phyloP scores from a whole-genome alignment of 2,113 vertebrate species.

The Stigmatopora nigra region DNA sequence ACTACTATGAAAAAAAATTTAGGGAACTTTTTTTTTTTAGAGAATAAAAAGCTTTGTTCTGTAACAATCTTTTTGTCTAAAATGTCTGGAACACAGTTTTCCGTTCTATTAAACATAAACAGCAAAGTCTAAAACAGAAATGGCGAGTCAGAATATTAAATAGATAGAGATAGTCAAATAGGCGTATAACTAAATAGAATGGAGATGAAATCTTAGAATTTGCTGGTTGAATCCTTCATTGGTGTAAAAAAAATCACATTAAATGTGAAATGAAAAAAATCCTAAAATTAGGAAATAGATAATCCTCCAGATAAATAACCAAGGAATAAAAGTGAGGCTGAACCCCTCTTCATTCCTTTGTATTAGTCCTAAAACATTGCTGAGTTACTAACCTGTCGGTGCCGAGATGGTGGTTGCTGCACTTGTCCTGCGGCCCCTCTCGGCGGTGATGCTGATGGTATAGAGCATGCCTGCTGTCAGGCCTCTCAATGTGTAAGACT shows the following conservation, averaged over 20 bases:
- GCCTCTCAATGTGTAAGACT: constrained; percentile 68
- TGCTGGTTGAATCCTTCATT: neutral
- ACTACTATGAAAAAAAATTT: neutral
- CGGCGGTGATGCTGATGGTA: constrained; percentile 73
- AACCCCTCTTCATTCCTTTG: neutral
- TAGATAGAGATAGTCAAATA: neutral
- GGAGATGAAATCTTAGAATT: neutral
- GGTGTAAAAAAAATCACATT: neutral
- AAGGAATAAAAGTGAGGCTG: neutral
- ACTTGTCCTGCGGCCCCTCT: constrained; percentile 84
- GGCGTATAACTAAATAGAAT: neutral
- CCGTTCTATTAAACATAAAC: neutral
- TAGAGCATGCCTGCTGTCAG: constrained; percentile 80
- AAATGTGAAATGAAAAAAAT: neutral
- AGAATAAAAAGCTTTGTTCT: neutral
- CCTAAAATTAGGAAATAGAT: no score
- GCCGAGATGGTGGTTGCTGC: constrained; percentile 68
- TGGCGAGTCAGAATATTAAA: neutral
- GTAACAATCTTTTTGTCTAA: neutral
- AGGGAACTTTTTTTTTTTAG: neutral
- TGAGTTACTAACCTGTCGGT: constrained; percentile 73
- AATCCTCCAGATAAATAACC: neutral
- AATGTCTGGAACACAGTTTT: neutral
- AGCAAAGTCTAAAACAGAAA: neutral
- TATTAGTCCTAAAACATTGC: neutral